Conservation (phyloP, 2,797 vertebrate genomes). For the Dicrostonyx torquatus region DNA sequence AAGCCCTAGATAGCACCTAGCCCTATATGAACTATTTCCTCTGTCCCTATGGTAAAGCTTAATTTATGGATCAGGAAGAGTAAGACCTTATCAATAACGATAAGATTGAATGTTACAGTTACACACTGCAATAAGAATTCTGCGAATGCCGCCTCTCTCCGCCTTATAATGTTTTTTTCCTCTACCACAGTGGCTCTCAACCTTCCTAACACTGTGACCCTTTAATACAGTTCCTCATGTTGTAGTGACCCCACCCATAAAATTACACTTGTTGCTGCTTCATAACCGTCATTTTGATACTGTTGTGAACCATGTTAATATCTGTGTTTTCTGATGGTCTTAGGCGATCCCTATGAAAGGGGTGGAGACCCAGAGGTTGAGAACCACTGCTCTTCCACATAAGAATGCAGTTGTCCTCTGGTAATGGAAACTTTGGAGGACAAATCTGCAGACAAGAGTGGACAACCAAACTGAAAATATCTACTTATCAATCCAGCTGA, state of each 20-base stretch:
- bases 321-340: not conserved
- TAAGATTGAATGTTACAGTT: not conserved
- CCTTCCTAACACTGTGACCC: not conserved
- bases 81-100: not conserved
- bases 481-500: not conserved
- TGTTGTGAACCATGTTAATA: not conserved
- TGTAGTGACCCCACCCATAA: not conserved
- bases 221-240: not conserved
- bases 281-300: not conserved
- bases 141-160: no score
- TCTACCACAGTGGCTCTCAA: not conserved
- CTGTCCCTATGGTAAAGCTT: not conserved
- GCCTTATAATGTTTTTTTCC: not conserved
- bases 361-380: not conserved
- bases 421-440: not conserved
- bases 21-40: not conserved
- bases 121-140: not conserved
- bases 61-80: not conserved
- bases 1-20: not conserved
- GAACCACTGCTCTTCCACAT: not conserved
- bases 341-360: not conserved
- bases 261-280: not conserved
- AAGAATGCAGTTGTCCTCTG: not conserved
- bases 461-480: not conserved
- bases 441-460: not conserved